Base-by-base conservation (phyloP, 2,113 vertebrate genomes). In the Ptilonorhynchus violaceus region DNA sequence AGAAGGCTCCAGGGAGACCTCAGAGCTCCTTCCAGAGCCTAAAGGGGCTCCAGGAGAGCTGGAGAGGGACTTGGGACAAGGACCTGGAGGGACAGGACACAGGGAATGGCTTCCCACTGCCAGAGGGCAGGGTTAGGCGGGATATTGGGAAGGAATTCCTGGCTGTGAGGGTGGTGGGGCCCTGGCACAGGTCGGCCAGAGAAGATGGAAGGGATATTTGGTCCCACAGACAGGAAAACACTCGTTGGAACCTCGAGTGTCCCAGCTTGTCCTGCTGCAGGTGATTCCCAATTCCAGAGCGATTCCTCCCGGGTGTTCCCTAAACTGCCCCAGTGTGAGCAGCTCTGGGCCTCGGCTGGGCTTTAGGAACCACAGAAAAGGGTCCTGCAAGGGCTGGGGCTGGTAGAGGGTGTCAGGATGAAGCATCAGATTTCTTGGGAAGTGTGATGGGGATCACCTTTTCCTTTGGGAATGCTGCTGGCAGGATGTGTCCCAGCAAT, bases 331-430 rank as follows among this genome's bases (percentile, higher is more conserved):
- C 31, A 28, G 0, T 31, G 1, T 22, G 27, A 44, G 70, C 28
- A 69, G 59, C 50, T 58, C 72, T 35, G 58, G 15, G 21, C 8
- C 19, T 46, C 70, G 76, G 44, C 46, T 74, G 68, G 23, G 55
- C 39, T 69, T 72, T 15, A 15, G 55, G 35, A 84, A 4, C 28
- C 4, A 0, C 24, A 3, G 2, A 4, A 4, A 12, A 24, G 13
- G 7, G 70, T 7, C 47, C 31, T 55, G n/a, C 20, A 10, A 27
- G 30, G 47, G 23, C 13, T 28, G 3, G 30, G 14, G 33, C 8
- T 56, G 35, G 2, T 25, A 0, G 15, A 0, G 0, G 3, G 16
- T 1, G 12, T 3, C 9, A 7, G 89, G 53, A 5, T 0, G 0
- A 3, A 74, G 31, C 1, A 5, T 0, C 2, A 3, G 8, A 2